Conservation (phyloP, 2,797 vertebrate species). For the Gymnocypris eckloni region DNA sequence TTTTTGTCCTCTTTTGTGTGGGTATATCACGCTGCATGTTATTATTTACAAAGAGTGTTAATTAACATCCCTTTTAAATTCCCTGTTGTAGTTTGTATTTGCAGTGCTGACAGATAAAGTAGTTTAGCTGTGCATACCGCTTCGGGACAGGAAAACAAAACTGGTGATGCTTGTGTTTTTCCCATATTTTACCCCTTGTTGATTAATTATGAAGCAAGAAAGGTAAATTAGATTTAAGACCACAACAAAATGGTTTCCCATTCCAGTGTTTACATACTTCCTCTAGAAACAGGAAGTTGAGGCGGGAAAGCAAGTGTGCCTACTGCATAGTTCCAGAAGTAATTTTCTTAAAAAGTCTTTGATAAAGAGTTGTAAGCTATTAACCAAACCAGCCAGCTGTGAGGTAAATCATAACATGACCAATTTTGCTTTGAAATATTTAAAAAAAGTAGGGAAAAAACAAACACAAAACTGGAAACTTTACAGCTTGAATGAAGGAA, state of each 20-base stretch:
- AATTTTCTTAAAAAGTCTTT: background rate
- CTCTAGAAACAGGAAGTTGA: background rate
- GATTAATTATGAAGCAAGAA: slow-evolving; percentile 43
- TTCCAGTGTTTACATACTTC: background rate
- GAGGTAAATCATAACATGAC: background rate
- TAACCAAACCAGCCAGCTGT: background rate
- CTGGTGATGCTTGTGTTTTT: slow-evolving; percentile 49
- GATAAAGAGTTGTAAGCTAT: background rate
- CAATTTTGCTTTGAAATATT: background rate
- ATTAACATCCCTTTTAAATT: slow-evolving; percentile 62
- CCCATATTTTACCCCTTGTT: slow-evolving; percentile 32
- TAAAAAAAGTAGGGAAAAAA: background rate
- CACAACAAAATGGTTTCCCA: slow-evolving; percentile 3
- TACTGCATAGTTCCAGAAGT: background rate
- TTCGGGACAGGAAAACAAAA: slow-evolving; percentile 60
- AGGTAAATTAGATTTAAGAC: slow-evolving; percentile 15
- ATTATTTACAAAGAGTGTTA: slow-evolving; percentile 63
- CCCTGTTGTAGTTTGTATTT: slow-evolving; percentile 61
- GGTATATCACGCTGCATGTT: slow-evolving; percentile 42
- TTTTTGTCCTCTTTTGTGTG: slow-evolving; percentile 33
- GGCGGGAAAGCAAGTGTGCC: background rate
- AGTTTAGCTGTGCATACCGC: slow-evolving; percentile 60
- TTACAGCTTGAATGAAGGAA: background rate
- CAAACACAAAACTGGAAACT: background rate
- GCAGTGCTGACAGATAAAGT: slow-evolving; percentile 64